Conservation (phyloP, 2,888 invertebrate species). For the Phengaris alcon region DNA sequence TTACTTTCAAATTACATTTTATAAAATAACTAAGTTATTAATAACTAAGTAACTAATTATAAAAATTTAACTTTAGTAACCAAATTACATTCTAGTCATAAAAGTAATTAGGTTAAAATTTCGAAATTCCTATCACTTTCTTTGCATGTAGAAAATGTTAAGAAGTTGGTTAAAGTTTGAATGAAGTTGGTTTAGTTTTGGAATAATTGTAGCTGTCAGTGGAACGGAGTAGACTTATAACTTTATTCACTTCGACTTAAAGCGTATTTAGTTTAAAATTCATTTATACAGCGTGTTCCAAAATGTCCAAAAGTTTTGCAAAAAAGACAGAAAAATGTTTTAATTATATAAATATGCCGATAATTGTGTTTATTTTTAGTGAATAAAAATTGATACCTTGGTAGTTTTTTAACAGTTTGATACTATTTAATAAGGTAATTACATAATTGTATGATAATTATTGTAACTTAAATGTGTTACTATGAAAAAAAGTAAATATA, state of each 20-base stretch:
- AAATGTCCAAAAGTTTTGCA: not conserved
- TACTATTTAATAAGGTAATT: no score
- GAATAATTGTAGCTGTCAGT: constrained; percentile 37
- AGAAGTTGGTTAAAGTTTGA: constrained; percentile 38
- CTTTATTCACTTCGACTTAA: constrained; percentile 29
- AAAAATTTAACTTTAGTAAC: not conserved
- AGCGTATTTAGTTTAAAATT: constrained; percentile 5
- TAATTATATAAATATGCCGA: no score
- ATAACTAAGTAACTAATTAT: not conserved
- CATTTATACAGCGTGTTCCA: constrained; percentile 18
- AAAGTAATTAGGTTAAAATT: constrained; percentile 1
- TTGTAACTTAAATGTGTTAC: not conserved
- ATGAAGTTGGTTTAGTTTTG: constrained; percentile 38
- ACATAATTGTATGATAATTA: not conserved
- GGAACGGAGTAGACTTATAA: constrained; percentile 31
- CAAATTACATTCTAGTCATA: constrained; percentile 26
- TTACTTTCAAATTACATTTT: no score
- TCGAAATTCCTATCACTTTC: constrained; percentile 22
- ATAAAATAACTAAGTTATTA: not conserved
- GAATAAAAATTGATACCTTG: no score
- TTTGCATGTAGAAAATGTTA: constrained; percentile 24
- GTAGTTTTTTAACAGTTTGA: no score
- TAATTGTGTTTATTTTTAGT: no score
- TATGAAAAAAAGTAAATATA: not conserved
- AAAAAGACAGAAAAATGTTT: not conserved